Percentiles rank a stretch among this genome's conserved stretches.
Evolutionary conservation across 92 coral and sea anemone species (phyloP).

Genomic region (Palythoa caribaeorum): DNA sequence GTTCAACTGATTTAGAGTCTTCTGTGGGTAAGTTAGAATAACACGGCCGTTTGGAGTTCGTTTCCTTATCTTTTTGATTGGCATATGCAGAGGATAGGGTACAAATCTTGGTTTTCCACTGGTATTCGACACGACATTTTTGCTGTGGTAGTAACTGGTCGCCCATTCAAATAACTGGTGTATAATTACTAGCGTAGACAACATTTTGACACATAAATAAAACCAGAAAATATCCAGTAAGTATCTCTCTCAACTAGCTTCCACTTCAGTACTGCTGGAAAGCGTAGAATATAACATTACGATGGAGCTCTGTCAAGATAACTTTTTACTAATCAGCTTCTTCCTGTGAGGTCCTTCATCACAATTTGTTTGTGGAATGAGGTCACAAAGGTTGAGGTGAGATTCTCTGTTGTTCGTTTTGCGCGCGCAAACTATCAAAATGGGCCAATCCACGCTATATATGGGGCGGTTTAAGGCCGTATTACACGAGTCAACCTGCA

Average conservation of each 20-base stretch:
- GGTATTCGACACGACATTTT: background rate
- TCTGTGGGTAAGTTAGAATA: slow-evolving; percentile 9
- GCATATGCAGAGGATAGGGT: background rate
- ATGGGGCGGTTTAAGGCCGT: too few species aligned
- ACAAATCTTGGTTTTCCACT: background rate
- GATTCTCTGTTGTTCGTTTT: background rate
- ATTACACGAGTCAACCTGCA: too few species aligned
- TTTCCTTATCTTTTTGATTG: background rate
- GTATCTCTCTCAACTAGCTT: background rate
- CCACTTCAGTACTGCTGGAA: background rate
- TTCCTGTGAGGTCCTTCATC: background rate
- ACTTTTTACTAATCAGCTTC: background rate
- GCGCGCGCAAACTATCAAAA: background rate
- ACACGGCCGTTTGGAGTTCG: background rate
- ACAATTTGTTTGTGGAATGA: background rate
- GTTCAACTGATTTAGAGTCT: background rate
- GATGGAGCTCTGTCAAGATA: background rate
- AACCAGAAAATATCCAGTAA: background rate
- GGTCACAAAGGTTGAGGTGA: background rate
- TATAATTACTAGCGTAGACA: slow-evolving; percentile 26
- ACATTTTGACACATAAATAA: background rate
- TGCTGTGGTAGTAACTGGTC: background rate
- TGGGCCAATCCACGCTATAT: too few species aligned
- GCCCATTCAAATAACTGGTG: slow-evolving; percentile 5
- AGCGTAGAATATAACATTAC: background rate